phyloP scores from a whole-genome alignment of 2,797 vertebrate species.

The Liparis tanakae region DNA sequence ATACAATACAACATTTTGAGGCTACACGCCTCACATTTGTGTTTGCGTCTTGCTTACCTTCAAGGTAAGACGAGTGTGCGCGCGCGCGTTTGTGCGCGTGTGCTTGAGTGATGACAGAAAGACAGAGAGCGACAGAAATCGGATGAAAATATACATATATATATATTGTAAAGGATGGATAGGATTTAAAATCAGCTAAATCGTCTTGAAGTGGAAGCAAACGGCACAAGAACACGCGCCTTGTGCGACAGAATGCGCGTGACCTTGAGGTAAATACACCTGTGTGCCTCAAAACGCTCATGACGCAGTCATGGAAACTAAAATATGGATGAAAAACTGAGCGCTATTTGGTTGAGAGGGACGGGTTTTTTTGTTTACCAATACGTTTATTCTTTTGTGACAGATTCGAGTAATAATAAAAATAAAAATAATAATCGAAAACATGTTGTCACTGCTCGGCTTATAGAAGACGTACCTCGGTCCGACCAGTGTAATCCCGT shows the following conservation, averaged over 20 bases:
- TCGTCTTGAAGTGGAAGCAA: not conserved
- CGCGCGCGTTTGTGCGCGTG: not conserved
- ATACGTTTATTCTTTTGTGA: not conserved
- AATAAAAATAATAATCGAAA: too few species aligned
- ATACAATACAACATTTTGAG: not conserved
- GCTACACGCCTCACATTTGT: not conserved
- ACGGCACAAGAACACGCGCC: not conserved
- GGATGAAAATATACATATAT: not conserved
- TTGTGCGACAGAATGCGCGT: not conserved
- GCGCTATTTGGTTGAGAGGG: not conserved
- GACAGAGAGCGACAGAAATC: not conserved
- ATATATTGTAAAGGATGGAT: not conserved
- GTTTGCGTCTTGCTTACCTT: conserved; percentile 23
- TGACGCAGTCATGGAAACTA: not conserved
- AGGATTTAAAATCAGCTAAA: not conserved
- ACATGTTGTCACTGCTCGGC: not conserved
- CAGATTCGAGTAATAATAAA: not conserved
- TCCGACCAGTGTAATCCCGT: not conserved
- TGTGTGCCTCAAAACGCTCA: conserved; percentile 5
- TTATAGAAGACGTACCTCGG: not conserved
- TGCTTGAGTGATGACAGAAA: not conserved
- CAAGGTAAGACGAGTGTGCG: not conserved
- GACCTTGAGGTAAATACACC: conserved; percentile 8
- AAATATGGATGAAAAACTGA: not conserved
- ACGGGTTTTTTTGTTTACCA: not conserved